phyloP scores from a whole-genome alignment of 2,113 vertebrate genomes.

The Paradoxurus hermaphroditus region DNA sequence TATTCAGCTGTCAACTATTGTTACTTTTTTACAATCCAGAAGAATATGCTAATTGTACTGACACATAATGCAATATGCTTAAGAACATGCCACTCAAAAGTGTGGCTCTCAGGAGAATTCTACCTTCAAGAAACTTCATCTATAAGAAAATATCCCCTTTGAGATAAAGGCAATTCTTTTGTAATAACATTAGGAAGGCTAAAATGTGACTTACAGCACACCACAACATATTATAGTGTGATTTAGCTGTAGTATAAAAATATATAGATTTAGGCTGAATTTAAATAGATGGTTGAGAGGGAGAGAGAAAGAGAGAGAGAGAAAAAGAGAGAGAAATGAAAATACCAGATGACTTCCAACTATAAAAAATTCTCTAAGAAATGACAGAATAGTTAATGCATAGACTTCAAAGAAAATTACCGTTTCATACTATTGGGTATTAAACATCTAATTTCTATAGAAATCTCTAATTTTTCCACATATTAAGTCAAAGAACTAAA shows the following conservation, averaged over 20 bases:
- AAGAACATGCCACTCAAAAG: constrained; percentile 85
- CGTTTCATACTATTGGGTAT: constrained; percentile 56
- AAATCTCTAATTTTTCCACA: constrained; percentile 79
- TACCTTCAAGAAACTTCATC: constrained; percentile 80
- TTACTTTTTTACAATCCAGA: constrained; percentile 78
- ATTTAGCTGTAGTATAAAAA: constrained; percentile 77
- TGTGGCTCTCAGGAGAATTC: constrained; percentile 79
- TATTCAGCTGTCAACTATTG: constrained; percentile 79
- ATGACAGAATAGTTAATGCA: constrained; percentile 65
- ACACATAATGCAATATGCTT: constrained; percentile 75
- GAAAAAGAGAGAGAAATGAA: constrained; percentile 19
- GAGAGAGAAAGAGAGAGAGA: neutral
- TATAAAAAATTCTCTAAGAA: constrained; percentile 53
- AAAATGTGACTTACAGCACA: constrained; percentile 68
- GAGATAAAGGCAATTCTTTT: constrained; percentile 79
- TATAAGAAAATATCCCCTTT: constrained; percentile 79
- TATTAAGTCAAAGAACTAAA: constrained; percentile 85
- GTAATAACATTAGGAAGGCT: constrained; percentile 71
- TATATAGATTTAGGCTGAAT: constrained; percentile 62
- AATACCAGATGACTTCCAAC: constrained; percentile 23
- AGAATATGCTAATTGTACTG: constrained; percentile 84
- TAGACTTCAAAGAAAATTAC: constrained; percentile 73
- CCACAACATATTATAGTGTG: constrained; percentile 65
- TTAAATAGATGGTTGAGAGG: constrained; percentile 60
- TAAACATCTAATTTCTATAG: constrained; percentile 76